Base-by-base conservation (phyloP, 2,113 vertebrate genomes). In the Chamaetylas fuelleborni region DNA sequence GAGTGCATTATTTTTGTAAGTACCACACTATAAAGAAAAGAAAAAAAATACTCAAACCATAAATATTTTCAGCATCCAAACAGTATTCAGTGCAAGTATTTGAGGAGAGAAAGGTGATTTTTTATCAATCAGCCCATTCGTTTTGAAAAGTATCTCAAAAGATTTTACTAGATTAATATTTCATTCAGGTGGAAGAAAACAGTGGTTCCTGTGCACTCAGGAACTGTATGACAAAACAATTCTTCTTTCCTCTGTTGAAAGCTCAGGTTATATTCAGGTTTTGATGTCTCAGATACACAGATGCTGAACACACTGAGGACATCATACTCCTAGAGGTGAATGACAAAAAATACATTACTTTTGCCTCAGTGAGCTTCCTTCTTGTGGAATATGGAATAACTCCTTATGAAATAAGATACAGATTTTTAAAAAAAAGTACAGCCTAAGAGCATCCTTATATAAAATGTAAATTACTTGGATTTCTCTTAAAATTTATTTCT, bases 101-200 rank as follows among this genome's bases (percentile, higher is more conserved):
- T 96, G 50, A 86, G 58, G 73, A 80, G 14, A 81, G 19, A 62
- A 87, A 79, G 31, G 29, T 81, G 74, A 84, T 56, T 81, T 95
- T 69, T 94, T 91, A 43, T 81, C 65, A 91, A 58, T 82, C 78
- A 79, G 56, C 79, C 62, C 11, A 79, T 81, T 92, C 91, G 73
- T 62, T 96, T 94, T 90, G 66, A 91, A 85, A 95, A 91, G 25
- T 91, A 53, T 72, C 70, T 91, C 56, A 54, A 48, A 90, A 86
- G 24, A 83, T 92, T 79, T 17, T 73, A 65, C 58, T 77, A 76
- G 40, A 48, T 82, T 80, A 85, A 61, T 82, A 93, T 69, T 94
- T 92, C 33, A 73, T 82, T 94, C 33, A 77, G 76, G 81, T 90
- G 56, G 61, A 85, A 93, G 62, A 79, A 72, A 89, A 47, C 17